A percentile compares a stretch with the other conserved stretches of the same genome.
phyloP scores from a whole-genome alignment of 2,113 vertebrate genomes.

The Amblyornis subalaris region DNA sequence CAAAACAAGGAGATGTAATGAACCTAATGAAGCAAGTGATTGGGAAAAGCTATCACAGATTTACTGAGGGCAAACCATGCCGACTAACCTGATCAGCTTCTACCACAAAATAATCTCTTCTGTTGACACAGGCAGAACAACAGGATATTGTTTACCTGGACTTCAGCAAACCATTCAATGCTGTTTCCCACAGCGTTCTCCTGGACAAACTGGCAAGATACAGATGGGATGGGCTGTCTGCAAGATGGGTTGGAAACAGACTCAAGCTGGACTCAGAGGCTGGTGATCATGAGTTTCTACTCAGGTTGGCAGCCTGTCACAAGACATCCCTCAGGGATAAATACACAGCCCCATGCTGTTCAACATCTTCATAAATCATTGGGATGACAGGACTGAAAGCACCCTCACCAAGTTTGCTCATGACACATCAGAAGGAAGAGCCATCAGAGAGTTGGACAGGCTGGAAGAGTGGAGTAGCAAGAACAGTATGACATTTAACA shows the following conservation, averaged over 20 bases:
- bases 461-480: not conserved
- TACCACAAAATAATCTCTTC: not conserved
- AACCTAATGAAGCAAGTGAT: not conserved
- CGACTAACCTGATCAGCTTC: not conserved
- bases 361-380: not conserved
- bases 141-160: not conserved
- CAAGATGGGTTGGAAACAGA: not conserved
- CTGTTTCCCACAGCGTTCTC: not conserved
- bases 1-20: not conserved
- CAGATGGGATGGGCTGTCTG: not conserved
- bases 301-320: not conserved
- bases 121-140: rapidly evolving
- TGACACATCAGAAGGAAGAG: not conserved
- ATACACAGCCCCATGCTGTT: not conserved
- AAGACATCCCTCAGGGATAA: not conserved
- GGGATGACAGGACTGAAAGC: not conserved
- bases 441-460: not conserved
- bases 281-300: not conserved
- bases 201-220: not conserved
- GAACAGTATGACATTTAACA: not conserved
- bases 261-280: rapidly evolving
- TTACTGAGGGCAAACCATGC: not conserved
- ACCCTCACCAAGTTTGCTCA: not conserved
- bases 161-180: rapidly evolving
- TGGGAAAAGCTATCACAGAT: not conserved